Evolutionary conservation across 2,113 vertebrate species (phyloP).

Genomic region (Callochromis pleurospilus): DNA sequence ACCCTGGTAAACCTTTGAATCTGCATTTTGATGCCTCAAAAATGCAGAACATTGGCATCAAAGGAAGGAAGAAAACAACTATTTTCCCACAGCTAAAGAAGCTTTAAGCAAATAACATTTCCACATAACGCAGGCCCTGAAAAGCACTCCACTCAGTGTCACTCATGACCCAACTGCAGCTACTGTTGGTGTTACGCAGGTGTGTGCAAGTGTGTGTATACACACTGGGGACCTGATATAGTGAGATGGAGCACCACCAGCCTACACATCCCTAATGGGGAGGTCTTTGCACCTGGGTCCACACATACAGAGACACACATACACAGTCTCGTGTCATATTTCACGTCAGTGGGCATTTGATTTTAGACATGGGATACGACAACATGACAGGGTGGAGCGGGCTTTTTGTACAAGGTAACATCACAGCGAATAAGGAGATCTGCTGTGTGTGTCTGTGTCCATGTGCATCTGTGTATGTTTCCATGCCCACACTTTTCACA

Average conservation of each 20-base stretch:
- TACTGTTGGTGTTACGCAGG: conserved; percentile 16
- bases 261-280: conserved; percentile 58
- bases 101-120: not conserved
- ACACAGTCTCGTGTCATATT: conserved; percentile 37
- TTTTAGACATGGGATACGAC: conserved; percentile 48
- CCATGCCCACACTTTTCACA: conserved; percentile 58
- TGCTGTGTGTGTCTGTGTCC: conserved; percentile 4
- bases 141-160: not conserved
- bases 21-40: not conserved
- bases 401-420: conserved; percentile 52
- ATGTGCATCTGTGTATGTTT: conserved; percentile 49
- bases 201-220: conserved; percentile 29
- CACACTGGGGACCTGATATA: conserved; percentile 29
- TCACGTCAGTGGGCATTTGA: conserved; percentile 57
- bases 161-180: conserved; percentile 18
- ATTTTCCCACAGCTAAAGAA: not conserved
- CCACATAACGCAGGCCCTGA: not conserved
- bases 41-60: not conserved
- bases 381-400: conserved; percentile 59
- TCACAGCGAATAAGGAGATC: conserved; percentile 26
- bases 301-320: not conserved
- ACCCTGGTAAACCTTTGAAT: not conserved
- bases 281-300: conserved; percentile 64
- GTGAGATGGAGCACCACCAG: conserved; percentile 52
- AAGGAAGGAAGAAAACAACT: not conserved